Conservation (phyloP, 2,797 vertebrate species). For the Sebastolobus alascanus region DNA sequence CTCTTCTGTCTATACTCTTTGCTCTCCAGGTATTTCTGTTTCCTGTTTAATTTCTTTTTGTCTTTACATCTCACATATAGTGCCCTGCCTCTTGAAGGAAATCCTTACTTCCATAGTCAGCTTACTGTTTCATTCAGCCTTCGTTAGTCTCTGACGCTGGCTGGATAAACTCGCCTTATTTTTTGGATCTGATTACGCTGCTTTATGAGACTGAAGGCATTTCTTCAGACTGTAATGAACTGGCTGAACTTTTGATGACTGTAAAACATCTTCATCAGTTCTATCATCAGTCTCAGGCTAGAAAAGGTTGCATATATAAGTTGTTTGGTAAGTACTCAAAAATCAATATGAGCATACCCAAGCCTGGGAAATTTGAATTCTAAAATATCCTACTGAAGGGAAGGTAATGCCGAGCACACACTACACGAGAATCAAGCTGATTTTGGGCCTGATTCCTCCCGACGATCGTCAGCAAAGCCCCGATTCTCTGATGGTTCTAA, state of each 20-base stretch:
- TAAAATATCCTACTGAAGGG: neutral
- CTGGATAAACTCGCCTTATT: neutral
- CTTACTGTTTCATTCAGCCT: constrained; percentile 2
- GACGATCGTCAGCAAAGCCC: no score
- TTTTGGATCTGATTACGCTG: constrained; percentile 18
- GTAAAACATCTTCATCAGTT: constrained; percentile 5
- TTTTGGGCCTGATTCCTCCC: no score
- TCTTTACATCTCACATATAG: neutral
- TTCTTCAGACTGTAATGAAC: constrained; percentile 22
- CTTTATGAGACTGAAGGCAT: constrained; percentile 21
- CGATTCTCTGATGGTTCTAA: fast-evolving
- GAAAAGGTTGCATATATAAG: constrained; percentile 40
- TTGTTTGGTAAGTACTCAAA: constrained; percentile 15
- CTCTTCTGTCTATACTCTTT: neutral
- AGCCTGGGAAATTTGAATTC: neutral
- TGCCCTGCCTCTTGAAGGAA: neutral
- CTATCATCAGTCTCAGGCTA: constrained; percentile 11
- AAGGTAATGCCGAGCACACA: neutral
- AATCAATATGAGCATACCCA: constrained; percentile 3
- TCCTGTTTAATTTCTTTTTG: neutral
- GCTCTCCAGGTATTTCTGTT: neutral
- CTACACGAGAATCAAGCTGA: no score
- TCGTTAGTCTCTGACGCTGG: neutral
- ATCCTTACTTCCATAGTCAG: constrained; percentile 4
- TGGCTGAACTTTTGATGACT: constrained; percentile 28